Base-by-base conservation (phyloP, 1,140 invertebrate genomes). In the Hyles euphorbiae region DNA sequence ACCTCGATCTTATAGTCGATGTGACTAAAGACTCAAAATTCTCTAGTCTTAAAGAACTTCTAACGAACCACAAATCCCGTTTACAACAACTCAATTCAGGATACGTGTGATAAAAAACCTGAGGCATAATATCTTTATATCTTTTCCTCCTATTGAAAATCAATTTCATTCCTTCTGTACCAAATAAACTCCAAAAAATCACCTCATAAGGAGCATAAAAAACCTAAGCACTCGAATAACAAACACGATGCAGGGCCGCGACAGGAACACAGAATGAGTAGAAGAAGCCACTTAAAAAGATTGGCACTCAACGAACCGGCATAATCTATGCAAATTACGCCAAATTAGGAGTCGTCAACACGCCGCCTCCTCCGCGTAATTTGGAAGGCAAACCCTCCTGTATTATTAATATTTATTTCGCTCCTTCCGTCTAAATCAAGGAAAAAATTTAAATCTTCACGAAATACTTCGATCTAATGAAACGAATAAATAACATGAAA, bases 341-440 rank as follows among this genome's bases (percentile, higher is more conserved):
- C 81, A 88, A 88, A 88, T 88, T 88, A 88, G 83, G 81, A 88
- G 74, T 86, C 80, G 81, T 86, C 83, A 86, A 84, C 83, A 87
- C 82, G 70, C 69, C 73, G 70, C 67, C 63, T 66, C 81, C 81
- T 74, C 62, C 53, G 65, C 63, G 76, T 82, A 84, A 86, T 84
- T 86, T 82, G 68, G 77, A 74, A 86, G 72, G 83, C 81, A 84
- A 87, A 83, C 84, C 84, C 81, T 83, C 81, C 71, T 79, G 83
- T 87, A 87, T 87, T 87, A 86, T 87, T 87, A 84, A 88, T 88
- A 88, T 88, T 88, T 88, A 88, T 84, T 88, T 76, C 78, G 71
- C 72, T 78, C 72, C 72, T 82, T 75, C 65, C 76, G 74, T 80
- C 74, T 76, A 65, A 78, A 76, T 78, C 72, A 75, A 63, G 72